These are phyloP conservation scores for Cyclopterus lumpus DNA, from an alignment of 2,797 vertebrate genomes.

Conservation along the genomic window DNA sequence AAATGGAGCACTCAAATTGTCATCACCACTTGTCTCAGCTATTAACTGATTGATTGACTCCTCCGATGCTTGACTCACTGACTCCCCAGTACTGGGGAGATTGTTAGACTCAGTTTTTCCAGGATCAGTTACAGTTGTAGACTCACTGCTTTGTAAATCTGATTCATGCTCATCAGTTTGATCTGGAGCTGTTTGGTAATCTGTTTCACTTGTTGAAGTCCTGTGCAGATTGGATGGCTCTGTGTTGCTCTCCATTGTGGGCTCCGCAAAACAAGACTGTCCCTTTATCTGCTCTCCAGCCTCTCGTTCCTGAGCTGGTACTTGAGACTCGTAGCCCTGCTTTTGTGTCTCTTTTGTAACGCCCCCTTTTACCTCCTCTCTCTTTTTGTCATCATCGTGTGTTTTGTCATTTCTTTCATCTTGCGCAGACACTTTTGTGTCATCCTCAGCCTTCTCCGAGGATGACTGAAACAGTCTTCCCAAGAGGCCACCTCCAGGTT, in stretches of 20 bases:
- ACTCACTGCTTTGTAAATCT: slow-evolving; percentile 6
- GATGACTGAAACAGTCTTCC: slow-evolving; percentile 77
- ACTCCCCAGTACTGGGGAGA: background rate
- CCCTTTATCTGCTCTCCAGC: background rate
- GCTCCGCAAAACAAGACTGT: background rate
- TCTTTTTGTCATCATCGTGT: slow-evolving; percentile 7
- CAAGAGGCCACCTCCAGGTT: slow-evolving; percentile 71
- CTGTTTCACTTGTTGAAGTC: slow-evolving; percentile 1
- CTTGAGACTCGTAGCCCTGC: slow-evolving; percentile 1
- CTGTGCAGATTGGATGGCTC: background rate
- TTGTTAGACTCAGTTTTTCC: slow-evolving; percentile 20
- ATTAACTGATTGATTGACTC: slow-evolving; percentile 11
- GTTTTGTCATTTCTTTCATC: slow-evolving; percentile 28
- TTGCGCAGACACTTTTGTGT: background rate
- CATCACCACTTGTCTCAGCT: slow-evolving; percentile 18
- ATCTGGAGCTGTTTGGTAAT: background rate
- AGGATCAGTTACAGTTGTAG: background rate
- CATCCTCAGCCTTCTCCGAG: slow-evolving; percentile 61
- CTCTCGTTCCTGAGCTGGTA: slow-evolving; percentile 20
- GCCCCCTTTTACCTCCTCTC: slow-evolving; percentile 20
- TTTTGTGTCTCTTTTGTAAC: slow-evolving; percentile 22
- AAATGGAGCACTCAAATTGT: slow-evolving; percentile 13
- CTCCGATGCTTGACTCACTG: slow-evolving; percentile 12
- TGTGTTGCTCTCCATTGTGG: slow-evolving; percentile 1
- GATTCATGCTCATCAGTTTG: slow-evolving; percentile 29